A percentile compares a stretch with the other conserved stretches of the same genome.
phyloP scores from a whole-genome alignment of 2,797 vertebrate genomes.

The Semotilus atromaculatus region DNA sequence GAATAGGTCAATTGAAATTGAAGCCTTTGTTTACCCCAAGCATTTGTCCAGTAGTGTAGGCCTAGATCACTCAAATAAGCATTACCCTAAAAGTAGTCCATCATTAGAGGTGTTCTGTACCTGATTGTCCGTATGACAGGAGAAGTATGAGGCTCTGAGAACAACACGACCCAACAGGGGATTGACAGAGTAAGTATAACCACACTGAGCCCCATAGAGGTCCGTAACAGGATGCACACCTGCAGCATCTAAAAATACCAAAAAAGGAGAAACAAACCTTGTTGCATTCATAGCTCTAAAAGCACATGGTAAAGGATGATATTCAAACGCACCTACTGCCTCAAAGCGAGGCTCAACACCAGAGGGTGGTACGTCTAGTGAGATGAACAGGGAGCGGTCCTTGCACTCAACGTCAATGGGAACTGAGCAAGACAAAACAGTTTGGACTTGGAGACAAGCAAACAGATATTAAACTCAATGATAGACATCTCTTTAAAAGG shows the following conservation, averaged over 20 bases:
- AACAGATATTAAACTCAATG: background rate
- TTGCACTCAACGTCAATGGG: slow-evolving; percentile 66
- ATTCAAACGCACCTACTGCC: slow-evolving; percentile 65
- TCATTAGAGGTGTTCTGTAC: slow-evolving; percentile 42
- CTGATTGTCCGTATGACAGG: slow-evolving; percentile 69
- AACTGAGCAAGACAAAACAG: slow-evolving; percentile 45
- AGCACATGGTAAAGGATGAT: background rate
- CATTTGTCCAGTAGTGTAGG: background rate
- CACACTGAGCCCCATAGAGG: slow-evolving; percentile 68
- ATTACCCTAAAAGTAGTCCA: too few relatives aligned
- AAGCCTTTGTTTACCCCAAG: background rate
- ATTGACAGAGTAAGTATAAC: slow-evolving; percentile 66
- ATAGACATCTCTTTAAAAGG: background rate
- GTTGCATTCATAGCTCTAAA: too few relatives aligned
- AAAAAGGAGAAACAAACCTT: background rate
- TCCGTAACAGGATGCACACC: slow-evolving; percentile 60
- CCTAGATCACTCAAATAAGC: background rate
- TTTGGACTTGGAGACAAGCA: background rate
- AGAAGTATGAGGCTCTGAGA: slow-evolving; percentile 76
- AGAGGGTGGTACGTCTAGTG: slow-evolving; percentile 59
- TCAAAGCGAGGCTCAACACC: slow-evolving; percentile 66
- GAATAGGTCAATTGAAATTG: too few relatives aligned
- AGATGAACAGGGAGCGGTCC: slow-evolving; percentile 68
- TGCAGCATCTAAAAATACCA: slow-evolving; percentile 45
- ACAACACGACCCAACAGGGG: slow-evolving; percentile 51